Percentiles rank a stretch among this genome's conserved stretches.
phyloP scores from a whole-genome alignment of 2,888 invertebrate genomes.

The Neoscelio sp. region DNA sequence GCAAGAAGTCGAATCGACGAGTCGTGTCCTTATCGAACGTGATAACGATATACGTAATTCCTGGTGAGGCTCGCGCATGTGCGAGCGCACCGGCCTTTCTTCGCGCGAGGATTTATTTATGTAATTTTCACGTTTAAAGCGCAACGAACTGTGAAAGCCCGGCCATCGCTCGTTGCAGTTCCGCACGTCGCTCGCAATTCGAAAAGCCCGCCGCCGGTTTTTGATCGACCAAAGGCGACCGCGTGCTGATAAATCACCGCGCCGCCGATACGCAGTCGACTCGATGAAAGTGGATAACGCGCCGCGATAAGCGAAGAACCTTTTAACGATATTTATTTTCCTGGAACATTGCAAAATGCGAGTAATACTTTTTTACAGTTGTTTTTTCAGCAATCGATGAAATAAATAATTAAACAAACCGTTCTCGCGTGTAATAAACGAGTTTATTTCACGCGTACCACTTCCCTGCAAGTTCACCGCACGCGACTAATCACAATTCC shows the following conservation, averaged over 20 bases:
- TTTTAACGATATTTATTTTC: conserved; percentile 46
- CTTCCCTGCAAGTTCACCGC: no score
- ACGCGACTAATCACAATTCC: no score
- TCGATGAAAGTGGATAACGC: conserved; percentile 69
- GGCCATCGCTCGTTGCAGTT: conserved; percentile 76
- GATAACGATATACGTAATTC: conserved; percentile 81
- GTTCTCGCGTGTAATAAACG: no score
- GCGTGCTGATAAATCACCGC: conserved; percentile 65
- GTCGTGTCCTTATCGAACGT: conserved; percentile 43
- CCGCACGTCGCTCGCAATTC: conserved; percentile 72
- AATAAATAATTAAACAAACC: no score
- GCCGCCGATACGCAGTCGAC: conserved; percentile 43
- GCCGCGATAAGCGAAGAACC: conserved; percentile 37
- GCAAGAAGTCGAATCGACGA: conserved; percentile 33
- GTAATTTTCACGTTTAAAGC: conserved; percentile 77
- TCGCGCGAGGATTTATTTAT: conserved; percentile 81
- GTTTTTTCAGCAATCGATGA: no score
- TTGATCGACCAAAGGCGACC: conserved; percentile 67
- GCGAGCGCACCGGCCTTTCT: conserved; percentile 80
- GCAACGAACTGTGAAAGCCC: conserved; percentile 75
- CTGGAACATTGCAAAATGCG: conserved; percentile 8
- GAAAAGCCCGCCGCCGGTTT: conserved; percentile 70
- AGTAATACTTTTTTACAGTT: no score
- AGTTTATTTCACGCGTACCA: no score
- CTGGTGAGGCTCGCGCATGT: conserved; percentile 77